Percentiles rank a stretch among this genome's conserved stretches.
phyloP scores from a whole-genome alignment of 2,888 invertebrate genomes.

The Oxytorus armatus region DNA sequence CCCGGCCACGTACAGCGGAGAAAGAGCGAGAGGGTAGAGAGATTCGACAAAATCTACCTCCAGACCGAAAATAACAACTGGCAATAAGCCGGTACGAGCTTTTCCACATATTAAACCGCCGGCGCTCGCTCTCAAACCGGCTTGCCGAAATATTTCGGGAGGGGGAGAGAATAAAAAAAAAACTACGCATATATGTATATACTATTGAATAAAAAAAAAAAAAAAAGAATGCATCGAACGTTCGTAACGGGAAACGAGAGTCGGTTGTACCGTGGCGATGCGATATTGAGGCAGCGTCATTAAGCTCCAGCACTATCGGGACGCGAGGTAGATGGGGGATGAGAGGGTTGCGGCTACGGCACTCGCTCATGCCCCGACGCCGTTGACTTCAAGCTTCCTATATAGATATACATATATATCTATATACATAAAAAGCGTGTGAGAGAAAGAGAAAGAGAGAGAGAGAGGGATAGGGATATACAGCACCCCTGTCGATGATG shows the following conservation, averaged over 20 bases:
- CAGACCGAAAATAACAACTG: slow-evolving; percentile 79
- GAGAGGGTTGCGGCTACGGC: slow-evolving; percentile 31
- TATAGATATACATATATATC: slow-evolving; percentile 24
- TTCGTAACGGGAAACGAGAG: slow-evolving; percentile 60
- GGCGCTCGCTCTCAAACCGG: slow-evolving; percentile 36
- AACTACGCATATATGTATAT: slow-evolving; percentile 46
- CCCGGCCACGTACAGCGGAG: background rate
- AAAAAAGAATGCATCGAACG: slow-evolving; percentile 68
- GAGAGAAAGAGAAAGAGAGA: slow-evolving; percentile 55
- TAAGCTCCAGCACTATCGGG: slow-evolving; percentile 65
- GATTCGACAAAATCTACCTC: slow-evolving; percentile 68
- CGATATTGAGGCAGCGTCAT: slow-evolving; percentile 80
- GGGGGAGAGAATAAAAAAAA: slow-evolving; percentile 39
- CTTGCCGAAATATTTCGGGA: slow-evolving; percentile 68
- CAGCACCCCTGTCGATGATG: slow-evolving; percentile 60
- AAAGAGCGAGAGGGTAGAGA: slow-evolving; percentile 47
- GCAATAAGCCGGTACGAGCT: slow-evolving; percentile 81
- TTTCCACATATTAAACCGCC: slow-evolving; percentile 80
- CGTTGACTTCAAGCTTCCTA: slow-evolving; percentile 54
- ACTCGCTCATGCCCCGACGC: slow-evolving; percentile 50
- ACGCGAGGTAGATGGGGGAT: slow-evolving; percentile 37
- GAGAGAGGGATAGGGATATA: slow-evolving; percentile 47
- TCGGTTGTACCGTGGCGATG: slow-evolving; percentile 68
- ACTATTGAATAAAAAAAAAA: slow-evolving; percentile 46
- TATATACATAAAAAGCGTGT: slow-evolving; percentile 26